Percentiles rank a stretch among this genome's conserved stretches.
phyloP scores from a whole-genome alignment of 2,797 vertebrate genomes.

The Scyliorhinus canicula region DNA sequence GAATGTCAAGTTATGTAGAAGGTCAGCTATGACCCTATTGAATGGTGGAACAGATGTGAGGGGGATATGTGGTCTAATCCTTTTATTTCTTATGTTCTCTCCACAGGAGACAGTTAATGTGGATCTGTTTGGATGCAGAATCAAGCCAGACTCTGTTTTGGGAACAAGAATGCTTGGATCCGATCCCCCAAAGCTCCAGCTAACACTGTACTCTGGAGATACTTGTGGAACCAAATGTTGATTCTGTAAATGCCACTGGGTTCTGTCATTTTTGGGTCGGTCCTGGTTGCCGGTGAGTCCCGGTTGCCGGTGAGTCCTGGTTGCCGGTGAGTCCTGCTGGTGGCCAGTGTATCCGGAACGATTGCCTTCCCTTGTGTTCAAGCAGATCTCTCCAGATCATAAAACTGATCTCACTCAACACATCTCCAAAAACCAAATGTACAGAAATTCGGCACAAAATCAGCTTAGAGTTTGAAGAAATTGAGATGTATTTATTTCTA shows the following conservation, averaged over 20 bases:
- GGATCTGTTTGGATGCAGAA: background rate
- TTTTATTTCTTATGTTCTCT: background rate
- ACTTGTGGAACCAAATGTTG: constrained; percentile 19
- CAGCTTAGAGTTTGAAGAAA: constrained; percentile 63
- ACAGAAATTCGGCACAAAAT: constrained; percentile 67
- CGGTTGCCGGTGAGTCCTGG: background rate
- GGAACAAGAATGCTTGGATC: background rate
- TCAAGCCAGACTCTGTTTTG: constrained; percentile 9
- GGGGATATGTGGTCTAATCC: background rate
- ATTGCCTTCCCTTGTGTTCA: background rate
- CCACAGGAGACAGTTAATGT: constrained; percentile 29
- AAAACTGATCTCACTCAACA: constrained; percentile 47
- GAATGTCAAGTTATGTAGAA: background rate
- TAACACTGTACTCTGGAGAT: constrained; percentile 16
- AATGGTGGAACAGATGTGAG: background rate
- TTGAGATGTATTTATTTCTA: constrained; percentile 96
- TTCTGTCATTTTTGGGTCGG: constrained; percentile 26
- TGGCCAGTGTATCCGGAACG: background rate
- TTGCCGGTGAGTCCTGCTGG: background rate
- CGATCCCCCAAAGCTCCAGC: constrained; percentile 4
- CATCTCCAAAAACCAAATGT: constrained; percentile 72
- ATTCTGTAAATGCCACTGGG: constrained; percentile 24
- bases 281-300: background rate
- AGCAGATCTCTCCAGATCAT: constrained; percentile 38
- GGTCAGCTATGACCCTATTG: background rate